phyloP scores from a whole-genome alignment of 2,113 vertebrate species.

The Chamaetylas fuelleborni region DNA sequence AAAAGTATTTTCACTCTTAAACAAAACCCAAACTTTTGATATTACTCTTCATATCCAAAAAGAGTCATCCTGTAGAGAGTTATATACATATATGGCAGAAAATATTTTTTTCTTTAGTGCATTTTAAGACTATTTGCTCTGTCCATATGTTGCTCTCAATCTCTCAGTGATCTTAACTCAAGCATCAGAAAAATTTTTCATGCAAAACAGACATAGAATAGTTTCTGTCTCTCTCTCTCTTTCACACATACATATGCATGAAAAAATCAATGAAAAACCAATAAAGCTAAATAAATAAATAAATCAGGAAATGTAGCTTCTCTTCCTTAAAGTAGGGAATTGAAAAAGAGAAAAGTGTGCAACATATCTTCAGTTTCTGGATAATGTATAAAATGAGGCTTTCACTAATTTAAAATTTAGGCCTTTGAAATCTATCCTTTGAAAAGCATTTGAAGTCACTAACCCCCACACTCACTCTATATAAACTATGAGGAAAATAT shows the following conservation, averaged over 20 bases:
- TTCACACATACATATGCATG: accelerated
- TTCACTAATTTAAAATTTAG: neutral
- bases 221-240: neutral
- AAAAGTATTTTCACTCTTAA: neutral
- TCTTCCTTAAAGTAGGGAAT: neutral
- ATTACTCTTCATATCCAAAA: neutral
- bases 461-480: accelerated
- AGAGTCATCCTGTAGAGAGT: neutral
- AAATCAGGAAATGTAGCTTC: neutral
- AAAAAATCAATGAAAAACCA: neutral
- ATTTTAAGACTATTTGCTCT: neutral
- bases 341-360: neutral
- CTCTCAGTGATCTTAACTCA: neutral
- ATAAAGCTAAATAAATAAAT: neutral
- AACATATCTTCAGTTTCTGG: neutral
- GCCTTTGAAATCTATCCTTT: neutral
- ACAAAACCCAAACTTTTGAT: neutral
- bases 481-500: neutral
- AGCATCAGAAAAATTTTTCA: neutral
- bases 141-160: neutral
- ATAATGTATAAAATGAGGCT: neutral
- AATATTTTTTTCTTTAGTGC: neutral
- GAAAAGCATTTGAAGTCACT: neutral
- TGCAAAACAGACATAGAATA: neutral
- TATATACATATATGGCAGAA: neutral